phyloP scores from a whole-genome alignment of 2,888 invertebrate species.

The Willowsia nigromaculata region DNA sequence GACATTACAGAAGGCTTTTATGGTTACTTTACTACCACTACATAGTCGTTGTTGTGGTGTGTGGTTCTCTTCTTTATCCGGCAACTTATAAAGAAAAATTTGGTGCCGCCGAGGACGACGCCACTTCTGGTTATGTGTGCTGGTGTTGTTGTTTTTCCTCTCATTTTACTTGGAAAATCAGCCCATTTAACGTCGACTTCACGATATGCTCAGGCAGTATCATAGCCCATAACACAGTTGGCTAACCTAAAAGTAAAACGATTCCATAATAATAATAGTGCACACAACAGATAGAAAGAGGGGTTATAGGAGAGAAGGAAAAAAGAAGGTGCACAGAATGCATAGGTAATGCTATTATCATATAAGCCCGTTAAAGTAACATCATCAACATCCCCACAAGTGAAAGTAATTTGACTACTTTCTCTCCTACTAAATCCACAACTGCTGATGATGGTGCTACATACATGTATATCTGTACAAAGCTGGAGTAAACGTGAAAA shows the following conservation, averaged over 20 bases:
- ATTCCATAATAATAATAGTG: neutral
- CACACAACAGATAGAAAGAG: neutral
- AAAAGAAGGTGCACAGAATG: neutral
- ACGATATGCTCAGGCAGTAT: neutral
- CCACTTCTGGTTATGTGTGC: neutral
- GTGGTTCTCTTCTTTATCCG: neutral
- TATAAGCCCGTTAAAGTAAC: conserved; percentile 15
- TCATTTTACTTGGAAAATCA: conserved; percentile 24
- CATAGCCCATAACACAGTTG: neutral
- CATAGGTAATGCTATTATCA: neutral
- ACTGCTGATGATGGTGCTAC: neutral
- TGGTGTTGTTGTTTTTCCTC: conserved; percentile 10
- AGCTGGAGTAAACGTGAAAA: neutral
- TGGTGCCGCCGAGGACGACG: neutral
- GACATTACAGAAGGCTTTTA: conserved; percentile 8
- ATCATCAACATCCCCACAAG: conserved; percentile 39
- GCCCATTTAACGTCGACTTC: conserved; percentile 25
- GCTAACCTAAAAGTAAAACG: neutral
- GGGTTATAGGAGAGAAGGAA: too few species aligned
- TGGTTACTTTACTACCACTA: neutral
- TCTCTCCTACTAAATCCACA: neutral
- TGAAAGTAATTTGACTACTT: conserved; percentile 57
- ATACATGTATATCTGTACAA: neutral
- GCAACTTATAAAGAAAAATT: neutral
- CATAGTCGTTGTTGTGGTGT: neutral